Conservation (phyloP, 2,113 vertebrate species). For the Grantiella picta region DNA sequence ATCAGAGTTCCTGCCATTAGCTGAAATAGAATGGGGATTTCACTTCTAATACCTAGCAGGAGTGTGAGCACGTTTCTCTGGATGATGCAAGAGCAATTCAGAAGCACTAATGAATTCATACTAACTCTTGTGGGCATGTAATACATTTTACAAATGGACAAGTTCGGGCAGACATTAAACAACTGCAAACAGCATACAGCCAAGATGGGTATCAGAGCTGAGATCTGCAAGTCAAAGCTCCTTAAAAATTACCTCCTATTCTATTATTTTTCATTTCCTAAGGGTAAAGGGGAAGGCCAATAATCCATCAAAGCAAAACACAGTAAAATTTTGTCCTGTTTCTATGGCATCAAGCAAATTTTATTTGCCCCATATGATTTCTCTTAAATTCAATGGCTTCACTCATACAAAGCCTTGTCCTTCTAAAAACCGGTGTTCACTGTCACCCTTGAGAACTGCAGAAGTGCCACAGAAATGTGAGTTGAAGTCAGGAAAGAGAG, state of each 20-base stretch:
- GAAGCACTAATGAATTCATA: background rate
- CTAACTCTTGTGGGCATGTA: background rate
- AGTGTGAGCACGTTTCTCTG: background rate
- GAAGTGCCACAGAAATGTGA: background rate
- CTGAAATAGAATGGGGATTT: background rate
- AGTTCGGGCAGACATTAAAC: conserved; percentile 6
- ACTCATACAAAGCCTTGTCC: background rate
- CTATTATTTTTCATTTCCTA: background rate
- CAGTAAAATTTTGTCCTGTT: background rate
- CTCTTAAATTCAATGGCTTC: background rate
- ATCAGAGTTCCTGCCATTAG: conserved; percentile 18
- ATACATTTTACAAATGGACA: conserved; percentile 19
- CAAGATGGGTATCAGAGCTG: background rate
- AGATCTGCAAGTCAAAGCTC: background rate
- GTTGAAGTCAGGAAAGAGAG: background rate
- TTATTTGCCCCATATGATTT: background rate
- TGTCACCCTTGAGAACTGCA: background rate
- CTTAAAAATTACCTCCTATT: background rate
- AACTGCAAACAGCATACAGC: background rate
- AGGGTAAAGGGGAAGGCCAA: background rate
- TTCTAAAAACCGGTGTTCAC: background rate
- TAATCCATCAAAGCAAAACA: background rate
- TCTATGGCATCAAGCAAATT: background rate
- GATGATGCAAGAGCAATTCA: conserved; percentile 15
- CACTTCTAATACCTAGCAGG: background rate